Evolutionary conservation across 2,113 vertebrate genomes (phyloP).

Genomic region (Alligator mississippiensis): DNA sequence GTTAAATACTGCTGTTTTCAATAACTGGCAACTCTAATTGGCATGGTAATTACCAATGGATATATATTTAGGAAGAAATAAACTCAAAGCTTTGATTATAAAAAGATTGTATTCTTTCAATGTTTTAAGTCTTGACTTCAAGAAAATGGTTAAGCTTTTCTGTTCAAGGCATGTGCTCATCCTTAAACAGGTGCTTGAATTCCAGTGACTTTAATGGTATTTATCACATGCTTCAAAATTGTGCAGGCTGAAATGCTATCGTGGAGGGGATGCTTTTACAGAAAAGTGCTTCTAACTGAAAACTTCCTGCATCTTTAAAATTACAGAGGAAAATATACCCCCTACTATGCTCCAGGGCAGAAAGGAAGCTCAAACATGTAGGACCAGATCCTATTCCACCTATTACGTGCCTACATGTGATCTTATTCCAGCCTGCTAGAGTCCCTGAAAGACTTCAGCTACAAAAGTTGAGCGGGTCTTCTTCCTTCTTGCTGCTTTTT

Average conservation of each 20-base stretch:
- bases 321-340: neutral
- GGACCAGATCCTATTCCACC: neutral
- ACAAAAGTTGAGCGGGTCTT: too few relatives aligned
- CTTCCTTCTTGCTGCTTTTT: too few relatives aligned
- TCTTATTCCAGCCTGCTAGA: too few relatives aligned
- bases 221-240: neutral
- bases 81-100: neutral
- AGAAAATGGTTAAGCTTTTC: neutral
- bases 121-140: neutral
- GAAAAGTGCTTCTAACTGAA: neutral
- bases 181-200: neutral
- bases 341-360: neutral
- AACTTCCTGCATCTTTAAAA: neutral
- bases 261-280: neutral
- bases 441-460: too few relatives aligned
- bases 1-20: neutral
- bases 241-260: neutral
- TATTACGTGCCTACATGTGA: neutral
- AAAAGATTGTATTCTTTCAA: neutral
- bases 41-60: neutral
- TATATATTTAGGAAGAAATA: neutral
- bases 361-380: neutral
- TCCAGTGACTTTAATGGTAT: neutral
- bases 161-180: neutral
- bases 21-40: neutral